Base-by-base conservation (phyloP, 2,888 invertebrate genomes). In the Epinotia brunnichana region DNA sequence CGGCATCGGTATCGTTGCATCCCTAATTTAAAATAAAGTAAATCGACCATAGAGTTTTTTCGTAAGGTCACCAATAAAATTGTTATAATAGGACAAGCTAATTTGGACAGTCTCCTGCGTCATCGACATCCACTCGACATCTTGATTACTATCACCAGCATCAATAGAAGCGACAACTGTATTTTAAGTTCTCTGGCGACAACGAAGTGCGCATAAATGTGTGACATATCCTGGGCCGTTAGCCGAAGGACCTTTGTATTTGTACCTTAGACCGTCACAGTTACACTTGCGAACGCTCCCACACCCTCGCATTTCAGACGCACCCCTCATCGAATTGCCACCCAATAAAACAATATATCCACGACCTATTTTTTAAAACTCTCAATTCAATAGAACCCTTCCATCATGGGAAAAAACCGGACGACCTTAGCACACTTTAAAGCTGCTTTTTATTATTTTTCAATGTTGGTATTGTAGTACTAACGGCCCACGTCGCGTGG, bases 391-490 rank as follows among this genome's bases (percentile, higher is more conserved):
- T 79, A 66, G 81, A 73, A 79, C 84, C 83, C 83, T 81, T 78
- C 61, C 61, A 69, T 81, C 78, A 73, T 75, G 48, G 24, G 59
- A 77, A 78, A 78, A 79, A 81, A 82, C 79, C 76, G 82, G 84
- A 81, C 86, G 90, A 88, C 89, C 89, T 90, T 89, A 89, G 87
- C 88, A 87, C 85, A 87, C 84, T 88, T 88, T 81, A 77, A 78
- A 77, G 79, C 80, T 77, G 77, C 78, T 80, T 80, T 82, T 84
- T 76, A 73, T 73, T 78, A 79, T 80, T 81, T 83, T 81, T 80
- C 80, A 81, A 80, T 77, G 77, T 76, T 79, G 74, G 72, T 71
- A 70, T 81, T 79, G 78, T 86, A 87, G 86, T 83, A 88, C 86
- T 87, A 88, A 84, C 81, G 83, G 68, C 56, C 56, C 24, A 67